A percentile compares a stretch with the other conserved stretches of the same genome.
Evolutionary conservation across 2,113 vertebrate species (phyloP).

Genomic region (Acrocephalus kingi): DNA sequence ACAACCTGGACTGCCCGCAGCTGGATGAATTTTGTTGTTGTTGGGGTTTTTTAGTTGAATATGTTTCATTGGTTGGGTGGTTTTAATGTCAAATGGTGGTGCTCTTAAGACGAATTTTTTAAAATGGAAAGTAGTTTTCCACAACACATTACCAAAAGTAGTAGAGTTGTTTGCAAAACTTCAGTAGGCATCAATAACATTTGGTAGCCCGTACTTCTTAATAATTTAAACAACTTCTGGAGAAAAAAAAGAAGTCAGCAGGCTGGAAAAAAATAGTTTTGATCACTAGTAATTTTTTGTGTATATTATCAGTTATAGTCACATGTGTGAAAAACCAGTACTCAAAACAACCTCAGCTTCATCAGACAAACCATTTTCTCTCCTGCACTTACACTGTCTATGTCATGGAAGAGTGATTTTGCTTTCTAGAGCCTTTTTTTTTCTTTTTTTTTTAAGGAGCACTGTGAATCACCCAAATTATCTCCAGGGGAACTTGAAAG

Average conservation of each 20-base stretch:
- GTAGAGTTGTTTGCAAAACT: background rate
- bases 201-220: background rate
- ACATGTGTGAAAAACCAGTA: background rate
- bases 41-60: background rate
- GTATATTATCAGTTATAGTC: background rate
- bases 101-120: background rate
- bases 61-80: background rate
- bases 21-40: background rate
- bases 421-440: background rate
- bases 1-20: background rate
- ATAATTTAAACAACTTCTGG: background rate
- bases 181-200: background rate
- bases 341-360: background rate
- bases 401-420: fast-evolving
- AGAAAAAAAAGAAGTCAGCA: background rate
- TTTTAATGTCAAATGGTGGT: background rate
- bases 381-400: background rate
- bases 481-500: background rate
- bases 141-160: background rate
- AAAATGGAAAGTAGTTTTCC: background rate
- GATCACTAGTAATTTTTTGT: background rate
- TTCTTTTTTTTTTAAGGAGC: background rate
- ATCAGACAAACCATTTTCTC: background rate
- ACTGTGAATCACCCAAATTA: background rate
- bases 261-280: background rate